phyloP scores from a whole-genome alignment of 2,888 invertebrate species.

The Meghimatium bilineatum region DNA sequence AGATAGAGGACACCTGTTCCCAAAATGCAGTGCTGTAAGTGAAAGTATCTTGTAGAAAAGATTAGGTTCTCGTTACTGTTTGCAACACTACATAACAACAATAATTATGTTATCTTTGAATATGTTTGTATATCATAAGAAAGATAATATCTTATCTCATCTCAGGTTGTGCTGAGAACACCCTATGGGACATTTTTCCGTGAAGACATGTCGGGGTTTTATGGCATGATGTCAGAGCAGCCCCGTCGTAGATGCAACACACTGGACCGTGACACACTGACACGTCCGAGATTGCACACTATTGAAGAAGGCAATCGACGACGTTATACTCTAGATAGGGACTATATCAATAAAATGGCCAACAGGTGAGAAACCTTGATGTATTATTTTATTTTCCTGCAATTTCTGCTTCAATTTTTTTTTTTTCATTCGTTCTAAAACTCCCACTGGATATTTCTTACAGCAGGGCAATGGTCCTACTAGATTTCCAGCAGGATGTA shows the following conservation, averaged over 20 bases:
- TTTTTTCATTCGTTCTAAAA: too few species aligned
- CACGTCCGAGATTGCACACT: slow-evolving; percentile 67
- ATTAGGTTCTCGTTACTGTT: too few species aligned
- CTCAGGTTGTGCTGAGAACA: slow-evolving; percentile 66
- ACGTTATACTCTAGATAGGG: slow-evolving; percentile 68
- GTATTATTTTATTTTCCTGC: neutral
- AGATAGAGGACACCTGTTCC: too few species aligned
- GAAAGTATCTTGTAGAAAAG: too few species aligned
- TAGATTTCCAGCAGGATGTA: too few species aligned
- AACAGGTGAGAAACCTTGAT: slow-evolving; percentile 50
- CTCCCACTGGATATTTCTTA: too few species aligned
- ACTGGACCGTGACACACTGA: slow-evolving; percentile 67
- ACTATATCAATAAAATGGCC: slow-evolving; percentile 70
- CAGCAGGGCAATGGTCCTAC: too few species aligned
- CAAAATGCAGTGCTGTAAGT: too few species aligned
- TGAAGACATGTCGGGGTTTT: slow-evolving; percentile 66
- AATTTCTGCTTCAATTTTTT: neutral
- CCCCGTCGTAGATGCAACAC: slow-evolving; percentile 70
- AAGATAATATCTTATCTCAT: neutral
- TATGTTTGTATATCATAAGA: too few species aligned
- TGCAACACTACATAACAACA: too few species aligned
- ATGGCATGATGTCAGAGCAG: slow-evolving; percentile 65
- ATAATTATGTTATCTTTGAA: too few species aligned
- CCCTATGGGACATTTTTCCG: slow-evolving; percentile 72
- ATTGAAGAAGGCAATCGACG: slow-evolving; percentile 69